phyloP scores from a whole-genome alignment of 2,797 vertebrate genomes.

The Epinephelus awoara region DNA sequence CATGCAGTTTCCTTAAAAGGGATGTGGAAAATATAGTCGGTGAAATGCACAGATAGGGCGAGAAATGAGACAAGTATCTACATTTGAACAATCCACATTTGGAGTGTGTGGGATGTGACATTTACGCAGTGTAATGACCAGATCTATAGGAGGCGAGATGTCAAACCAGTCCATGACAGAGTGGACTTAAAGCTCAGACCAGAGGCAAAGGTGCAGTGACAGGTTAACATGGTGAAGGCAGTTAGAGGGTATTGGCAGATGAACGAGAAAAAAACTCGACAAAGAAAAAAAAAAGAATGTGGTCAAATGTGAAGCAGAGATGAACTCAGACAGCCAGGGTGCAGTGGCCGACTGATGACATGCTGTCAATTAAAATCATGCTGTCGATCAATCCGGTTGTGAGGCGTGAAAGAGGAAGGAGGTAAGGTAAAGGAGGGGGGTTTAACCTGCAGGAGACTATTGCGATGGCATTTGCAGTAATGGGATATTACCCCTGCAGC shows the following conservation, averaged over 20 bases:
- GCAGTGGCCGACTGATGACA: conserved; percentile 74
- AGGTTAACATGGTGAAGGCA: conserved; percentile 47
- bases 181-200: conserved; percentile 33
- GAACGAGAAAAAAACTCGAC: conserved; percentile 22
- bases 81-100: conserved; percentile 37
- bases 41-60: conserved; percentile 31
- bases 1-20: conserved; percentile 31
- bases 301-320: conserved; percentile 64
- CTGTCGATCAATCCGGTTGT: conserved; percentile 67
- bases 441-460: conserved; percentile 51
- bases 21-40: conserved; percentile 25
- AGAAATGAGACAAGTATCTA: conserved; percentile 28
- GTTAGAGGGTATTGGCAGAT: conserved; percentile 44
- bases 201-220: conserved; percentile 43
- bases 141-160: conserved; percentile 41
- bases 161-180: conserved; percentile 48
- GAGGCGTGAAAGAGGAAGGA: conserved; percentile 54
- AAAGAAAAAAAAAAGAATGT: conserved; percentile 43
- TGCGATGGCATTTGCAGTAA: conserved; percentile 45
- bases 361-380: conserved; percentile 73
- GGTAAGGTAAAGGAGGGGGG: conserved; percentile 39
- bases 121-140: conserved; percentile 35
- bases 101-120: conserved; percentile 28
- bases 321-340: conserved; percentile 66
- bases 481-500: conserved; percentile 41